Base-by-base conservation (phyloP, 2,113 vertebrate species). In the Lycaon pictus region DNA sequence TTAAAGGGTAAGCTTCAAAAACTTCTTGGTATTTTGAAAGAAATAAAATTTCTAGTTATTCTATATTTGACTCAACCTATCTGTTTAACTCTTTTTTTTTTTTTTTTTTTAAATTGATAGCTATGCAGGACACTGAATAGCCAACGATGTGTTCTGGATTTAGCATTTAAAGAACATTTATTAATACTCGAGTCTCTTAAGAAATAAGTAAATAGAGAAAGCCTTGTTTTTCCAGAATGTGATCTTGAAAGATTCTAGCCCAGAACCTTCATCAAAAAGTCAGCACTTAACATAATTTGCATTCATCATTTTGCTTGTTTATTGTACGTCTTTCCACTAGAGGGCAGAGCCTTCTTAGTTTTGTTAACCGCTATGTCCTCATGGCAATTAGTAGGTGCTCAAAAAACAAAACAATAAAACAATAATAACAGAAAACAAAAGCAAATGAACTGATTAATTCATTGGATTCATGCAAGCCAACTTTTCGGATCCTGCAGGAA, bases 321-420 rank as follows among this genome's bases (percentile, higher is more conserved):
- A 23, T 76, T 79, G 20, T 88, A n/a, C 90, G 5, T 65, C 88
- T 95, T 97, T 48, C 95, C 96, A 97, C 96, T 97, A 97, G 93
- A 88, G 85, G 95, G 89, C 97, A 97, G 93, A 7, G 48, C 55
- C 6, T 97, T 97, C 82, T 92, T 48, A 97, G 32, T 79, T 97
- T 96, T 96, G 25, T 79, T 95, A 95, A 88, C 19, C 1, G 2
- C 15, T 56, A 27, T 13, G 48, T 7, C 27, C 19, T 80, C 27
- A 22, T 13, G 29, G 95, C 88, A 95, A 19, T 91, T 97, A 98
- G 92, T 98, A 98, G 97, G 91, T 98, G 93, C 96, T 96, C 74
- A 83, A 90, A 90, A 95, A 96, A 95, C 85, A 43, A 80, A 48
- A 0, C 43, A 51, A 17, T 51, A 77, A 77, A 77, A 51, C 25